Evolutionary conservation across 2,113 vertebrate genomes (phyloP).

Genomic region (Peucedramus taeniatus): DNA sequence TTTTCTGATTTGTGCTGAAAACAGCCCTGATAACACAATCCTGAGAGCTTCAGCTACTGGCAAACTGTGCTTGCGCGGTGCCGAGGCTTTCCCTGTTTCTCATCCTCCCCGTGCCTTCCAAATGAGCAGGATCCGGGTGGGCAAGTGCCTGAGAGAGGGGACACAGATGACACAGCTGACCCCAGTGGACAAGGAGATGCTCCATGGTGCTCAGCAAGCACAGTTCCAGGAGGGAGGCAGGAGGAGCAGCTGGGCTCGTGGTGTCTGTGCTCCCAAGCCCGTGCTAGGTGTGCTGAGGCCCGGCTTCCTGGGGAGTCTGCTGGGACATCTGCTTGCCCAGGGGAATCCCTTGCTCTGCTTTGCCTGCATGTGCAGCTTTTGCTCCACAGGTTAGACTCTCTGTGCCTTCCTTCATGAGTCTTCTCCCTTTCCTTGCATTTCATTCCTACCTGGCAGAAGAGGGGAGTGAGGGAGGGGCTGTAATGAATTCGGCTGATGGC

Average conservation of each 20-base stretch:
- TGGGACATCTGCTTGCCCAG: not conserved
- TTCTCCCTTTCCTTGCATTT: not conserved
- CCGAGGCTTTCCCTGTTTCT: not conserved
- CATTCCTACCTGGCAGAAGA: not conserved
- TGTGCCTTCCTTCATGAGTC: not conserved
- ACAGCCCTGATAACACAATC: not conserved
- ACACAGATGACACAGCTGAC: not conserved
- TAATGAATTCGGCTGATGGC: not conserved
- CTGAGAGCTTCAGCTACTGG: not conserved
- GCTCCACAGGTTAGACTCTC: not conserved
- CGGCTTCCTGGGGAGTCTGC: not conserved
- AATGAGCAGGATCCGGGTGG: fast-evolving
- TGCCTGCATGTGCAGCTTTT: not conserved
- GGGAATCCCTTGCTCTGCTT: not conserved
- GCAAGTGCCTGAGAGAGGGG: not conserved
- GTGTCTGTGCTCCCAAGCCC: not conserved
- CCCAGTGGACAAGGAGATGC: fast-evolving
- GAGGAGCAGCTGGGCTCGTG: fast-evolving
- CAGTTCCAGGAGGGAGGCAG: not conserved
- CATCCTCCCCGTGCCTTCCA: not conserved
- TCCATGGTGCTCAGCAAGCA: not conserved
- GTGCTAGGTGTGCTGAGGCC: not conserved
- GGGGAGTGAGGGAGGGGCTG: not conserved
- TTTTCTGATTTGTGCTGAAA: not conserved
- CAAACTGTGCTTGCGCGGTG: fast-evolving